Evolutionary conservation across 2,797 vertebrate species (phyloP), one percentile per base, ranked within the genome.

Genomic region (Diglossa cyanea): DNA sequence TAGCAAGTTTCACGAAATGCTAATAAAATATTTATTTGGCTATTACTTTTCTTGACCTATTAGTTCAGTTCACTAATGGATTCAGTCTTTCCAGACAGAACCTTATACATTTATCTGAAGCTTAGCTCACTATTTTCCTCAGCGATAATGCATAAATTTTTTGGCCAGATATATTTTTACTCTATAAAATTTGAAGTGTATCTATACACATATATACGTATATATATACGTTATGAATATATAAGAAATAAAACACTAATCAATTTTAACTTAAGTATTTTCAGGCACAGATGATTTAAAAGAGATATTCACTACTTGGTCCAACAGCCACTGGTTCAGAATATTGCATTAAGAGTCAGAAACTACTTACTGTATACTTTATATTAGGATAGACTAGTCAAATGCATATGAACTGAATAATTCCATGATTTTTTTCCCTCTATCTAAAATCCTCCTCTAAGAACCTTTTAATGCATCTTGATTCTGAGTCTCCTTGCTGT

Each of bases 1-100:
- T 98, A 98, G 98, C 97, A 98, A 96, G 97, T 98, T 98, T 98
- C 94, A 98, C 98, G 98, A 98, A 98, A 98, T 97, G 98, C 98
- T 98, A 98, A 99, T 99, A 98, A 99, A 99, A 99, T 99, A 99
- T 99, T 99, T 98, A 99, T 98, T 98, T 97, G 96, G 97, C 98
- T 98, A 98, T 99, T 99, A 98, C 98, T 99, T 99, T 98, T 98
- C 98, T 97, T 98, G 98, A 99, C 98, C 99, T 98, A 98, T 98
- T 98, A 98, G 98, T 98, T 98, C 98, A 98, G 98, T 97, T 99
- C 98, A 98, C 98, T 99, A 98, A 99, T 98, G 98, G 98, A 98
- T 98, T 98, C 97, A 86, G 96, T 98, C 98, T 98, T 98, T 98
- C 98, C 98, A 98, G 97, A 96, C 90, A 98, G 98, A 98, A 95